Conservation (phyloP, 2,888 invertebrate species). For the Diabrotica balteata region DNA sequence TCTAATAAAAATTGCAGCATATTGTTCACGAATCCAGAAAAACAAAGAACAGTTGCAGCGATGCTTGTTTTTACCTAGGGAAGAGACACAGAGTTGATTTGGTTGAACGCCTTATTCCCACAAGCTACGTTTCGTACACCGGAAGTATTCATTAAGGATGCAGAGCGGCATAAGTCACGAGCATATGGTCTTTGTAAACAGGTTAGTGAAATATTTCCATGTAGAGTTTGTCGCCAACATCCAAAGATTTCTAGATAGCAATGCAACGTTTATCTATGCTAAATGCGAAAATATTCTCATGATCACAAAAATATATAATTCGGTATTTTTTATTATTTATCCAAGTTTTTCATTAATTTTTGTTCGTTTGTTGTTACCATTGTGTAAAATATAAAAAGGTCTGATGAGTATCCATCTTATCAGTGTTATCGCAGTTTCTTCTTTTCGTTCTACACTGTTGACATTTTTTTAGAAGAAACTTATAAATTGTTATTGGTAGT, state of each 20-base stretch:
- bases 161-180: conserved; percentile 25
- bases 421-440: no score
- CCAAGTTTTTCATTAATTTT: no score
- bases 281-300: no score
- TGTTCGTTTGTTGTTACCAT: no score
- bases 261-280: neutral
- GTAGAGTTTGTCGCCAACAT: neutral
- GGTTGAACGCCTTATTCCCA: conserved; percentile 23
- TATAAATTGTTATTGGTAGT: no score
- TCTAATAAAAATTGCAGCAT: neutral
- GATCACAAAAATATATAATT: no score
- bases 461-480: no score
- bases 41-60: conserved; percentile 6
- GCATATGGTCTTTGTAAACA: conserved; percentile 19
- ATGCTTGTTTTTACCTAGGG: conserved; percentile 4
- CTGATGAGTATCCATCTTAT: no score
- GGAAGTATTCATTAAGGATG: conserved; percentile 20
- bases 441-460: no score
- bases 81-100: conserved; percentile 4
- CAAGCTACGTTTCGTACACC: conserved; percentile 12
- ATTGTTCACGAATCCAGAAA: neutral
- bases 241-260: neutral
- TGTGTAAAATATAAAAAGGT: no score
- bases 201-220: conserved; percentile 2
- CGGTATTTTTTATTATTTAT: no score